phyloP scores from a whole-genome alignment of 2,888 invertebrate genomes.

The Danaus chrysippus region DNA sequence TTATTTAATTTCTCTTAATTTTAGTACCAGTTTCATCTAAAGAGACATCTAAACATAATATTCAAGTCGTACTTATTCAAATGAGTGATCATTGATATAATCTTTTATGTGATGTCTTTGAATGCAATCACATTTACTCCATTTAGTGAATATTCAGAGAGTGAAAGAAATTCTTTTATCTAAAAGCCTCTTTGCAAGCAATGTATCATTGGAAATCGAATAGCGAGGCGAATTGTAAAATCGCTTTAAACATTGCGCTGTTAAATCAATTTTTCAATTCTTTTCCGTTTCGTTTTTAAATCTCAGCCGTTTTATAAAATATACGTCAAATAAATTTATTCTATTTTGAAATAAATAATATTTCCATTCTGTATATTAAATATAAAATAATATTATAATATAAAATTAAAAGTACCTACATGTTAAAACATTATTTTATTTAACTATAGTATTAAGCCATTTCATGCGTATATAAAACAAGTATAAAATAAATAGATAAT shows the following conservation, averaged over 20 bases:
- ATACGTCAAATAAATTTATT: background rate
- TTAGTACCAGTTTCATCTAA: too few species aligned
- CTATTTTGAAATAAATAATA: constrained; percentile 6
- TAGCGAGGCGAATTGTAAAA: constrained; percentile 28
- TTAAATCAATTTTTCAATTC: constrained; percentile 34
- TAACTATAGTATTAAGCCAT: too few species aligned
- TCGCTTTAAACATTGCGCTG: constrained; percentile 32
- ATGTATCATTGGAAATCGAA: constrained; percentile 31
- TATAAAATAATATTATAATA: too few species aligned
- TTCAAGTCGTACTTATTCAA: background rate
- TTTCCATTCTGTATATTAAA: background rate
- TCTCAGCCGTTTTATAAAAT: constrained; percentile 28
- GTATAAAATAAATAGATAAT: background rate
- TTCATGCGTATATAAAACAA: too few species aligned
- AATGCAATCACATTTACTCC: background rate
- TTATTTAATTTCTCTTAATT: too few species aligned
- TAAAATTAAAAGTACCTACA: background rate
- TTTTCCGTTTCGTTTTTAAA: constrained; percentile 28
- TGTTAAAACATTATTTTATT: too few species aligned
- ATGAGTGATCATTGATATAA: constrained; percentile 1
- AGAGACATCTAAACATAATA: too few species aligned
- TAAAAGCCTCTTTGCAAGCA: constrained; percentile 30
- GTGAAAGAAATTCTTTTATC: constrained; percentile 18
- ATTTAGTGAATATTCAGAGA: constrained; percentile 5
- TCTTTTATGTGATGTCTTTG: background rate